phyloP scores from a whole-genome alignment of 2,113 vertebrate species.

The Psittacula cyanocephala region DNA sequence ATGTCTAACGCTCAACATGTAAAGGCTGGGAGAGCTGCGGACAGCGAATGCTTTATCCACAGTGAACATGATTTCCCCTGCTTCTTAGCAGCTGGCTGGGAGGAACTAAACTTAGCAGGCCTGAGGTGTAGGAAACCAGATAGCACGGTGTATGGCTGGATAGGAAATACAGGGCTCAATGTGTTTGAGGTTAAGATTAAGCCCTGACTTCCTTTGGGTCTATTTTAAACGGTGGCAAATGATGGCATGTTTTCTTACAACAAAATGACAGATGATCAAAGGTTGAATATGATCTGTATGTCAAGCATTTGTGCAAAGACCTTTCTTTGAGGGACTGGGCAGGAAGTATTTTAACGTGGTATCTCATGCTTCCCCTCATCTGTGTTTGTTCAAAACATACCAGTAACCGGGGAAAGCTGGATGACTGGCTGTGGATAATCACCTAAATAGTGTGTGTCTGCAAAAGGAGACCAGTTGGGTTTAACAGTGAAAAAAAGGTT shows the following conservation, averaged over 20 bases:
- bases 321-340: conserved; percentile 47
- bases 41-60: conserved; percentile 17
- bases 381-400: conserved; percentile 62
- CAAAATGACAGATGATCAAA: conserved; percentile 79
- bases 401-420: conserved; percentile 38
- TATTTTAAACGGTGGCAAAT: conserved; percentile 79
- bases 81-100: conserved; percentile 74
- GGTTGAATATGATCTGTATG: conserved; percentile 64
- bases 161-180: conserved; percentile 81
- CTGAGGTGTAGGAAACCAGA: conserved; percentile 82
- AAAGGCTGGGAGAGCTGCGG: background rate
- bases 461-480: background rate
- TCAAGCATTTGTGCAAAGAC: conserved; percentile 63
- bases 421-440: background rate
- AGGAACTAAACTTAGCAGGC: conserved; percentile 79
- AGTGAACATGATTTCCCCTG: conserved; percentile 41
- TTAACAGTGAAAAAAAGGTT: background rate
- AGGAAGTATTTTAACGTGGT: conserved; percentile 45
- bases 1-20: background rate
- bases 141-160: conserved; percentile 71
- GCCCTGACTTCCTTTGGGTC: conserved; percentile 77
- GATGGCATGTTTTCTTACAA: conserved; percentile 74
- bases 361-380: conserved; percentile 56
- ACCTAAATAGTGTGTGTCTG: background rate
- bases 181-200: conserved; percentile 82